A percentile compares a stretch with the other conserved stretches of the same genome.
Evolutionary conservation across 2,113 vertebrate genomes (phyloP).

Genomic region (Sceloporus undulatus): DNA sequence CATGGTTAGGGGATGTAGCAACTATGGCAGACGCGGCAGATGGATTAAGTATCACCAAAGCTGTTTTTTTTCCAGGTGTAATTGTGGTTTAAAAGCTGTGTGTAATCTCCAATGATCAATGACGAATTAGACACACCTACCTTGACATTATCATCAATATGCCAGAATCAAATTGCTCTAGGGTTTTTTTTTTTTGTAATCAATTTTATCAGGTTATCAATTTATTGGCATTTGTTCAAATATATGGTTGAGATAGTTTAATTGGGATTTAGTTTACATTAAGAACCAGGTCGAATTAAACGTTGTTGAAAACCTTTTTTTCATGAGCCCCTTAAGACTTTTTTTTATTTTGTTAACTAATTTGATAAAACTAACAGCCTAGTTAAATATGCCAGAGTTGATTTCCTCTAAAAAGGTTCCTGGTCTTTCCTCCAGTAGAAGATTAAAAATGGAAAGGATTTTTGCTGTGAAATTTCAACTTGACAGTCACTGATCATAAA

Average conservation of each 20-base stretch:
- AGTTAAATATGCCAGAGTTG: background rate
- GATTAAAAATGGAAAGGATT: background rate
- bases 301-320: background rate
- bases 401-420: background rate
- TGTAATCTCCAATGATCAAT: background rate
- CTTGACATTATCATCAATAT: background rate
- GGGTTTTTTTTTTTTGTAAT: background rate
- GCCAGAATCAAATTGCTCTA: background rate
- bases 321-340: background rate
- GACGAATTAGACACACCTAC: background rate
- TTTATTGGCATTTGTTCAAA: background rate
- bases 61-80: too few species aligned
- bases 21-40: too few species aligned
- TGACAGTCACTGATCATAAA: background rate
- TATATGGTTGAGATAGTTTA: background rate
- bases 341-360: background rate
- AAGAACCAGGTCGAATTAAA: background rate
- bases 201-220: background rate
- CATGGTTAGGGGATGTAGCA: too few species aligned
- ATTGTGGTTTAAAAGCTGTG: too few species aligned
- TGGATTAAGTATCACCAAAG: too few species aligned
- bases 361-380: background rate
- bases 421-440: background rate
- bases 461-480: background rate
- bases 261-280: conserved; percentile 4